Base-by-base conservation (phyloP, 2,797 vertebrate species). In the Sciurus vulgaris region DNA sequence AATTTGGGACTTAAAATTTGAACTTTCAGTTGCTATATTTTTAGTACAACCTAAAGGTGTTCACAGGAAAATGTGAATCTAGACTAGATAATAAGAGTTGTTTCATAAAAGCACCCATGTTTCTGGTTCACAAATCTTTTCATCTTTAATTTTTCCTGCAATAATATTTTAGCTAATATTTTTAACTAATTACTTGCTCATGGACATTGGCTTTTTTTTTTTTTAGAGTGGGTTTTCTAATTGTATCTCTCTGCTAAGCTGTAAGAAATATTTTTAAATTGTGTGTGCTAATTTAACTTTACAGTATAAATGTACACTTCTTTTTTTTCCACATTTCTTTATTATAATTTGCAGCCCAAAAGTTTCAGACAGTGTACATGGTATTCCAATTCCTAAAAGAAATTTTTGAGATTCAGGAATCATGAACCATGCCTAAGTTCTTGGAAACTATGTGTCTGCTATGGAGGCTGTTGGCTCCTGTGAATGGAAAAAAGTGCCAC, bases 351-450 rank as follows among this genome's bases (percentile, higher is more conserved):
- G 70, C 33, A 97, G 56, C 89, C 95, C 18, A 11, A 89, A 96
- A 41, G 61, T 91, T 96, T 95, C 41, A 72, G 97, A 98, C 94
- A 95, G 89, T 93, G 51, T 97, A 92, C 96, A 95, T 94, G 96
- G 54, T 93, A 97, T 93, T 94, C 69, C 65, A 89, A 97, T 93
- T 95, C 96, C 97, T 96, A 95, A 79, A 95, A 97, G 96, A 98
- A 98, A 98, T 98, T 98, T 97, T 98, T 98, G 97, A 97, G 96
- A 99, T 98, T 98, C 98, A 98, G 97, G 92, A 98, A 98, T 98
- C 94, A 96, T 94, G 97, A 98, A 97, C 98, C 96, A 94, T 96
- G 97, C 92, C 97, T 92, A 97, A 97, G 97, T 98, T 98, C 97
- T 98, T 98, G 98, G 98, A 98, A 99, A 98, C 97, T 98, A 98